These are phyloP conservation scores for Rousettus leschenaultii DNA, from an alignment of 2,113 vertebrate genomes.

Conservation along the genomic window DNA sequence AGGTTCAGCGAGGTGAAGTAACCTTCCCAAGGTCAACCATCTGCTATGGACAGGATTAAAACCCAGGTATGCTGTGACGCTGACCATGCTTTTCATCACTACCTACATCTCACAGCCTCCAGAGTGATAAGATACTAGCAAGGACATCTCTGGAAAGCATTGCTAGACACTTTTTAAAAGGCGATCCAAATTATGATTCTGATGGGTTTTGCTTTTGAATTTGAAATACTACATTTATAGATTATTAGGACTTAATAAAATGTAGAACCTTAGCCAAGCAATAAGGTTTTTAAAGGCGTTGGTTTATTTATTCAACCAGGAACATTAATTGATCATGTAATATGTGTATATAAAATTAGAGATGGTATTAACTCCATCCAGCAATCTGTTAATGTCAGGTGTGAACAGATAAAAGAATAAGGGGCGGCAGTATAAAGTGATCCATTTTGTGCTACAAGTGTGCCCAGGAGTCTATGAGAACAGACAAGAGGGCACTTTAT, in stretches of 20 bases:
- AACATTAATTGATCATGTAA: background rate
- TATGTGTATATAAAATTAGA: background rate
- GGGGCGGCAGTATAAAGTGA: background rate
- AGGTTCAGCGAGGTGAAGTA: background rate
- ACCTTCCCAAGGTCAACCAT: no score
- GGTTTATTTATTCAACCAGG: background rate
- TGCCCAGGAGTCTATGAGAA: background rate
- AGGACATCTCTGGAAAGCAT: background rate
- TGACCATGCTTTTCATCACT: background rate
- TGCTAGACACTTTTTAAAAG: background rate
- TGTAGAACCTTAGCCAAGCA: background rate
- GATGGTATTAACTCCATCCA: background rate
- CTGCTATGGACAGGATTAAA: background rate
- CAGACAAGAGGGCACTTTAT: background rate
- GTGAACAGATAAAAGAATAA: background rate
- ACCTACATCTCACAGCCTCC: background rate
- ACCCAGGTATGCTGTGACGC: background rate
- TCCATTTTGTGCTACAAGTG: background rate
- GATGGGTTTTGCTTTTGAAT: background rate
- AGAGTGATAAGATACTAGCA: background rate
- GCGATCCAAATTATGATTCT: background rate
- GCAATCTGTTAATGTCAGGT: background rate
- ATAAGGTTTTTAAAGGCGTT: background rate
- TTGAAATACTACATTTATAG: background rate
- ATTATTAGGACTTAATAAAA: background rate